Percentiles rank a stretch among this genome's conserved stretches.
These are phyloP conservation scores for Halichoeres trimaculatus DNA, from an alignment of 2,113 vertebrate species.

Conservation along the genomic window DNA sequence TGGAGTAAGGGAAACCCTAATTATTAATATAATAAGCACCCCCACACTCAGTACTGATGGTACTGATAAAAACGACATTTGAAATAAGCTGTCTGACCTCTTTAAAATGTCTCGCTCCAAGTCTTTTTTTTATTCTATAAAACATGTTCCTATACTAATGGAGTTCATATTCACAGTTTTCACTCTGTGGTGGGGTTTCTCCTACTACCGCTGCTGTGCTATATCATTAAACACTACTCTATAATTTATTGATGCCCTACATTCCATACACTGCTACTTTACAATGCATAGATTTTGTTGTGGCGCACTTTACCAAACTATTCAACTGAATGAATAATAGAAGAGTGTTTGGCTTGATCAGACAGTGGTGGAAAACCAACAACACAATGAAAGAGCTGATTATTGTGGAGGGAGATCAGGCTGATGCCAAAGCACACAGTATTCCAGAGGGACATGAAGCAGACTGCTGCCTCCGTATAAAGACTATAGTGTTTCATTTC, in stretches of 20 bases:
- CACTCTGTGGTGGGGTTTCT: slow-evolving; percentile 13
- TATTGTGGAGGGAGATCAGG: slow-evolving; percentile 20
- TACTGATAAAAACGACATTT: slow-evolving; percentile 47
- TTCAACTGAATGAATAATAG: slow-evolving; percentile 64
- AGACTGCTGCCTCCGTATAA: slow-evolving; percentile 13
- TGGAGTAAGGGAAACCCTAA: slow-evolving; percentile 18
- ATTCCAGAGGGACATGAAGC: slow-evolving; percentile 14
- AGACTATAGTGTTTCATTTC: slow-evolving; percentile 11
- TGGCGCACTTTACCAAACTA: slow-evolving; percentile 10
- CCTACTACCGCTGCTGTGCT: slow-evolving; percentile 15
- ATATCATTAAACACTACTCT: slow-evolving; percentile 45
- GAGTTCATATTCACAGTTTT: slow-evolving; percentile 35
- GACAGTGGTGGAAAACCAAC: slow-evolving; percentile 43
- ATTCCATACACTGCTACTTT: slow-evolving; percentile 36
- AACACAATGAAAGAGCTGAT: slow-evolving; percentile 35
- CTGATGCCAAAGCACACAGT: slow-evolving; percentile 14
- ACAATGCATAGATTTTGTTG: slow-evolving; percentile 37
- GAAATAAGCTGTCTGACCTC: slow-evolving; percentile 54
- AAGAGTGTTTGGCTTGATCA: slow-evolving; percentile 62
- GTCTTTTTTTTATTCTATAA: slow-evolving; percentile 30
- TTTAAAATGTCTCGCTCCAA: slow-evolving; percentile 43
- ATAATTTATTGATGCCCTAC: slow-evolving; percentile 68
- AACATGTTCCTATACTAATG: slow-evolving; percentile 25
- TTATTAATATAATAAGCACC: slow-evolving; percentile 51
- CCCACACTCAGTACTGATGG: slow-evolving; percentile 37